Base-by-base conservation (phyloP, 2,888 invertebrate genomes). In the Gymnosoma rotundatum region DNA sequence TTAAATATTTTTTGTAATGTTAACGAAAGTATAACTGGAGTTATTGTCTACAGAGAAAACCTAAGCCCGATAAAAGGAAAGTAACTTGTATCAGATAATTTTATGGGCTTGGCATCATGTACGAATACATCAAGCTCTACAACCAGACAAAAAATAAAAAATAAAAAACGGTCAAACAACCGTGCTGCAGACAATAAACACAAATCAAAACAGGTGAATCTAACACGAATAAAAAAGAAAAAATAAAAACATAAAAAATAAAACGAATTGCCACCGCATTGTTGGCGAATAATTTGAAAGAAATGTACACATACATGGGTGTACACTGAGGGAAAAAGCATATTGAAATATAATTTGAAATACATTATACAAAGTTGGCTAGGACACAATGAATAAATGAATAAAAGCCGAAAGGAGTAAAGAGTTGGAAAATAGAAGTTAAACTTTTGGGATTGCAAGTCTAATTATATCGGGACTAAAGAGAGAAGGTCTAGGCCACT, bases 121-220 rank as follows among this genome's bases (percentile, higher is more conserved):
- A 63, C 63, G 38, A 38, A 38, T 63, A 61, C 64, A 50, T 66
- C 70, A 10, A 56, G 56, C 75, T 25, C 56, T 32, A 69, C 38
- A 76, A n/a, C 50, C 50, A 50, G 18, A 58, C 50, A 21, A 16
- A 42, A 6, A n/a, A n/a, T n/a, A n/a, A n/a, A 54, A 25, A 52
- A 42, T 14, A 16, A 36, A n/a, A n/a, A 10, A 54, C 18, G n/a
- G 14, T 63, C 20, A 21, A 9, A 54, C 36, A 54, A 56, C 10
- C 54, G 38, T 74, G 61, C 52, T 58, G 69, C 64, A 79, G 63
- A 58, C 63, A 79, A 61, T 58, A 70, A 70, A 64, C 36, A 64
- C 69, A 79, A 79, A 75, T 79, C 79, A 75, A 75, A 79, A 66
- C 79, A 83, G 79, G 83, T 83, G 83, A 79, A 78, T 83, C 74